Evolutionary conservation across 2,797 vertebrate genomes (phyloP), one percentile per base, ranked within the genome.

Genomic region (Anisognathus igniventris): DNA sequence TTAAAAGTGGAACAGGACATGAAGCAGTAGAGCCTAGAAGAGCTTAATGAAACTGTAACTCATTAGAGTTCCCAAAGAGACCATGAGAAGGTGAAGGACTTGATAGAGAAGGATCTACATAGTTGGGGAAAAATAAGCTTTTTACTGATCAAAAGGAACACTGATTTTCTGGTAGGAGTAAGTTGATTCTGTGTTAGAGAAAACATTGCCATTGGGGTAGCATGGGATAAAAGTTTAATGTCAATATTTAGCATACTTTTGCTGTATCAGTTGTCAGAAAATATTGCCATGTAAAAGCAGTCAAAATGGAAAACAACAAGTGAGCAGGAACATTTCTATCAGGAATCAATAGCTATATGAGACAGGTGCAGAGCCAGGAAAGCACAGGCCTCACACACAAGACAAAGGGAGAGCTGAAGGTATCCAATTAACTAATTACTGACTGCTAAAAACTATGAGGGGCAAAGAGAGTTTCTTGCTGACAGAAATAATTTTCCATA

Each of bases 401-500:
- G n/a, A 42, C 45, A 28, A 33, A 31, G 12, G 10, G 30, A 56
- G 12, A 39, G 48, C 23, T 30, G 53, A 31, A 31, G 9, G 9
- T 8, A 23, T 0, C 11, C 20, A 51, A 14, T 24, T n/a, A 65
- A 64, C 22, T 50, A 28, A 65, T 56, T 39, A 30, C 17, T 3
- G 3, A 10, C 33, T 48, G 40, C 31, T 48, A 33, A 72, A 54
- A 70, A 3, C 35, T 20, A 9, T 0, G 5, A 54, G 27, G 0
- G 22, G 8, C 12, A 37, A 18, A 0, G 0, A 0, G 0, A n/a
- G 31, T 12, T 44, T 61, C 45, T 53, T 30, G 24, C 40, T 27
- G 22, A 11, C 1, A 21, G 16, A 0, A 6, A 12, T 13, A 10
- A 4, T 53, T 50, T 58, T 57, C 56, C 30, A 7, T 5, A 20